These are phyloP conservation scores for Syngnathoides biaculeatus DNA, from an alignment of 2,113 vertebrate species.

Conservation along the genomic window DNA sequence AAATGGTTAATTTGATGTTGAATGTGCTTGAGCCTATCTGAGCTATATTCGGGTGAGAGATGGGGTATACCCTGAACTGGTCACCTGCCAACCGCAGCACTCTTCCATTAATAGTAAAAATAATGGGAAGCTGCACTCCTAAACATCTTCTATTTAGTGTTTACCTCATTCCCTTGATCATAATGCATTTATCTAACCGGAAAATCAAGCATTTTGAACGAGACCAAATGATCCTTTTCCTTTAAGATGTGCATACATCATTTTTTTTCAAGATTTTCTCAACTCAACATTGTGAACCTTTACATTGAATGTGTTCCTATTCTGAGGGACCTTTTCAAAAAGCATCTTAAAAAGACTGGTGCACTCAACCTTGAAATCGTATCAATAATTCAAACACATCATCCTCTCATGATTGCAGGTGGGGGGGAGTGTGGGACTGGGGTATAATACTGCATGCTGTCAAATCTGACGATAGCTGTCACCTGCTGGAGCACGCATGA, in stretches of 20 bases:
- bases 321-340: conserved; percentile 21
- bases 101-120: too few species aligned
- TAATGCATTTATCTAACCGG: too few species aligned
- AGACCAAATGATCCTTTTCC: conserved; percentile 1
- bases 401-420: conserved; percentile 65
- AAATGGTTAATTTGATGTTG: too few species aligned
- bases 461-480: conserved; percentile 64
- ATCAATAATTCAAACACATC: conserved; percentile 75
- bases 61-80: too few species aligned
- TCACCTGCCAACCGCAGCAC: too few species aligned
- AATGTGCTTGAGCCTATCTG: too few species aligned
- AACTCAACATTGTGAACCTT: conserved; percentile 25
- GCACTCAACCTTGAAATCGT: conserved; percentile 70
- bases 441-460: conserved; percentile 66
- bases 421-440: conserved; percentile 34
- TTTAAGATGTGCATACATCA: conserved; percentile 17
- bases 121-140: too few species aligned
- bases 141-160: background rate
- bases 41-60: too few species aligned
- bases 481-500: conserved; percentile 45
- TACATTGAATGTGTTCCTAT: conserved; percentile 31
- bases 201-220: background rate
- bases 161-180: too few species aligned
- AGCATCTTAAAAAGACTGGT: conserved; percentile 51
- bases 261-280: conserved; percentile 1